These are phyloP conservation scores for Augiades crinisus DNA, from an alignment of 2,888 invertebrate species.

Conservation along the genomic window DNA sequence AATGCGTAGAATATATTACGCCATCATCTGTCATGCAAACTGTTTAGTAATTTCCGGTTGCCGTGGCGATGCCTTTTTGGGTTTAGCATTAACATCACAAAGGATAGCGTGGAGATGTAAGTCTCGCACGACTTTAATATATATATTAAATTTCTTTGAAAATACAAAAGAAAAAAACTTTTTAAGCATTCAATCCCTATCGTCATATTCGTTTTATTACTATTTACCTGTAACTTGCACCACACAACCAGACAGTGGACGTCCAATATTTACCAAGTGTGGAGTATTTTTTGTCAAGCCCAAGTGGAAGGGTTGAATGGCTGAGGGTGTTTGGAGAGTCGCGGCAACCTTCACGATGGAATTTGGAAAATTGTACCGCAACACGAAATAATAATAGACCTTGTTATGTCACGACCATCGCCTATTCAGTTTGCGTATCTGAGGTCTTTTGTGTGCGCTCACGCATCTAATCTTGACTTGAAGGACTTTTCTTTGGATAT, in stretches of 20 bases:
- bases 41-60: too few relatives aligned
- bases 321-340: constrained; percentile 69
- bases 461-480: constrained; percentile 30
- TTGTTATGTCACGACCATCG: constrained; percentile 27
- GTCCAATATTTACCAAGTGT: constrained; percentile 73
- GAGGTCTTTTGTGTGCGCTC: constrained; percentile 28
- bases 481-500: constrained; percentile 26
- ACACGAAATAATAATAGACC: constrained; percentile 37
- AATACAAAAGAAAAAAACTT: too few relatives aligned
- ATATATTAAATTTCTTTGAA: too few relatives aligned
- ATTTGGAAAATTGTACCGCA: constrained; percentile 52
- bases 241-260: constrained; percentile 53
- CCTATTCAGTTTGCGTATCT: constrained; percentile 30
- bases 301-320: constrained; percentile 79
- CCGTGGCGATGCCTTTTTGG: too few relatives aligned
- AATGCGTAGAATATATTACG: too few relatives aligned
- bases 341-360: constrained; percentile 50
- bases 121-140: too few relatives aligned
- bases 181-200: too few relatives aligned
- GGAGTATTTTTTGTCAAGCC: constrained; percentile 78
- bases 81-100: too few relatives aligned
- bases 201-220: too few relatives aligned
- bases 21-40: too few relatives aligned
- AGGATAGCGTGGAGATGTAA: too few relatives aligned
- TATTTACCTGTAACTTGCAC: constrained; percentile 31